Evolutionary conservation across 1,140 invertebrate species (phyloP).

Genomic region (Habropoda laboriosa): DNA sequence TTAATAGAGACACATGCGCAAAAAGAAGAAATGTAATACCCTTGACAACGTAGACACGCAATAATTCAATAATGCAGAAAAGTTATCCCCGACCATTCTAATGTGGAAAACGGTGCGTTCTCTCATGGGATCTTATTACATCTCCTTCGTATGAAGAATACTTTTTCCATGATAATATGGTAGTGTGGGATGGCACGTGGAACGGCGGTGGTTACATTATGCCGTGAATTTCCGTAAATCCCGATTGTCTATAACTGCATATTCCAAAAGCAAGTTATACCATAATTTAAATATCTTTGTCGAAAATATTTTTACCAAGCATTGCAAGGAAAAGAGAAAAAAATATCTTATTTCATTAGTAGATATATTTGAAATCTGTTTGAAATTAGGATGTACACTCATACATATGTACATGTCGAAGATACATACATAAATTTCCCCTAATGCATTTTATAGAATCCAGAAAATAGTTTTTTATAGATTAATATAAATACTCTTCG

Average conservation of each 20-base stretch:
- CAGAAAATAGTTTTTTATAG: conserved; percentile 29
- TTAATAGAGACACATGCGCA: conserved; percentile 22
- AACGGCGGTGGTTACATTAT: conserved; percentile 17
- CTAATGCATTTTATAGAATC: not conserved
- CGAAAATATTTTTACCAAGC: no score
- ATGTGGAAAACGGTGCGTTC: conserved; percentile 38
- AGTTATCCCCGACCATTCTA: conserved; percentile 56
- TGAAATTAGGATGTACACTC: no score
- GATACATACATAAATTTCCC: not conserved
- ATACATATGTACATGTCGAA: no score
- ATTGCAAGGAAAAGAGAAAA: no score
- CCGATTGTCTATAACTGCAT: conserved; percentile 25
- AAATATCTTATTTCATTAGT: no score
- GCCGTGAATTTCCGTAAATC: not conserved
- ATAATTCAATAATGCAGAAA: conserved; percentile 64
- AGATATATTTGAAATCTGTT: no score
- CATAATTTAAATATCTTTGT: not conserved
- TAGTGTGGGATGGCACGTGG: conserved; percentile 8
- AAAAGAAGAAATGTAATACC: conserved; percentile 29
- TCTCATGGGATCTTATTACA: conserved; percentile 62
- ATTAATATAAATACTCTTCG: conserved; percentile 25
- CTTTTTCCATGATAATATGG: conserved; percentile 62
- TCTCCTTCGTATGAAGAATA: conserved; percentile 53
- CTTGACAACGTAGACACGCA: conserved; percentile 28
- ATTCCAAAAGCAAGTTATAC: not conserved